Evolutionary conservation across 1,140 invertebrate genomes (phyloP).

Genomic region (Cydia splendana): DNA sequence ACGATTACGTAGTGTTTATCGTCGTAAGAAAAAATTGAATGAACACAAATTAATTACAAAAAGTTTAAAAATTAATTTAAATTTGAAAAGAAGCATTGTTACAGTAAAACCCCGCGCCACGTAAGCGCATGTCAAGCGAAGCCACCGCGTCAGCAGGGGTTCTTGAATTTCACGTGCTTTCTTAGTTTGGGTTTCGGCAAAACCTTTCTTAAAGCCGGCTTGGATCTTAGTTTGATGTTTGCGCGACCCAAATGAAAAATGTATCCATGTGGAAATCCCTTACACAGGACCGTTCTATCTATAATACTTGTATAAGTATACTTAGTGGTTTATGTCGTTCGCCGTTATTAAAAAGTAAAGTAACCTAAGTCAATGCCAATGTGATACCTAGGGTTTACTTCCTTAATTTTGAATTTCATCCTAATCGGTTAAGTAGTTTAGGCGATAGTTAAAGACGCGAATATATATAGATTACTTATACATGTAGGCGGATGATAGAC

Average conservation of each 20-base stretch:
- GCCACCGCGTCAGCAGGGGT: not conserved
- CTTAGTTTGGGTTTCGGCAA: not conserved
- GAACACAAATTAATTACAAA: not conserved
- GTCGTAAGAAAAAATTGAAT: no score
- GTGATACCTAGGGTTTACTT: no score
- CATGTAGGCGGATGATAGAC: no score
- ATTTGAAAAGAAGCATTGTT: not conserved
- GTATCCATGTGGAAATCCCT: not conserved
- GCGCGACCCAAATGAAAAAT: conserved; percentile 9
- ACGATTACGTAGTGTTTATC: no score
- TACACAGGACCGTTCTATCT: not conserved
- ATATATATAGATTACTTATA: no score
- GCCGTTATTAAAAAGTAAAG: no score
- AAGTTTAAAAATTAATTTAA: not conserved
- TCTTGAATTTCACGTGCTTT: conserved; percentile 6
- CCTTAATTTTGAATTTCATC: no score
- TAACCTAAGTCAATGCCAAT: no score
- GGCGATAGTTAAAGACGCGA: no score
- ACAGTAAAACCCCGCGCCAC: not conserved
- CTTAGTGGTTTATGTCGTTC: no score
- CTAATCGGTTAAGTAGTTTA: no score
- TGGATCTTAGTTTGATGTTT: conserved; percentile 12
- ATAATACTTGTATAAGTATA: no score
- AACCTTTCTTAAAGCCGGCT: conserved; percentile 8
- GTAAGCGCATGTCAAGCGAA: not conserved